Evolutionary conservation across 2,797 vertebrate genomes (phyloP).

Genomic region (Enteromius mattozi): DNA sequence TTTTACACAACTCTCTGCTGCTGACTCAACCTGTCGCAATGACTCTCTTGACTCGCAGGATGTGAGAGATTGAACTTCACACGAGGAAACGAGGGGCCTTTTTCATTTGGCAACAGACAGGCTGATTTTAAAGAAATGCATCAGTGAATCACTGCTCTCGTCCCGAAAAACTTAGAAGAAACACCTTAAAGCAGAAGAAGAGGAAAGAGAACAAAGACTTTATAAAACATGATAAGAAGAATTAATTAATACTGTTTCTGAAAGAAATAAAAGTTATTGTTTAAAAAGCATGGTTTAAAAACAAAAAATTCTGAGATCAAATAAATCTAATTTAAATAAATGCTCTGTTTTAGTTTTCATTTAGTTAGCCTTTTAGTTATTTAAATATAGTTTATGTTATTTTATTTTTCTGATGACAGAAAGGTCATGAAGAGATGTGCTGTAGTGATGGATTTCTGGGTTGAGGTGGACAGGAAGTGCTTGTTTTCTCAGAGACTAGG

Average conservation of each 20-base stretch:
- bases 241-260: not conserved
- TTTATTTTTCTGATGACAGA: not conserved
- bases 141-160: not conserved
- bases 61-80: constrained; percentile 11
- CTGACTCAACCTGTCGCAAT: constrained; percentile 49
- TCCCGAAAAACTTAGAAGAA: not conserved
- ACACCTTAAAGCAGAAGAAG: not conserved
- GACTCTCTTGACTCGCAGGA: no score
- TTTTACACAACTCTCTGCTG: constrained; percentile 26
- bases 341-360: not conserved
- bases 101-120: constrained; percentile 32
- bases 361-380: not conserved
- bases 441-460: not conserved
- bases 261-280: not conserved
- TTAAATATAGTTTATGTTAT: not conserved
- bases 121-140: constrained; percentile 30
- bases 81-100: not conserved
- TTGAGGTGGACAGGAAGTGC: not conserved
- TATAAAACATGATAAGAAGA: not conserved
- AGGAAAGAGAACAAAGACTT: not conserved
- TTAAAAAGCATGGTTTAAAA: not conserved
- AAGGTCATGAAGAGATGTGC: not conserved
- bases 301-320: not conserved
- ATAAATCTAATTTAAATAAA: not conserved
- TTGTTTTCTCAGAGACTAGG: constrained; percentile 4